phyloP scores from a whole-genome alignment of 2,113 vertebrate species.

The Pelecanoides urinatrix region DNA sequence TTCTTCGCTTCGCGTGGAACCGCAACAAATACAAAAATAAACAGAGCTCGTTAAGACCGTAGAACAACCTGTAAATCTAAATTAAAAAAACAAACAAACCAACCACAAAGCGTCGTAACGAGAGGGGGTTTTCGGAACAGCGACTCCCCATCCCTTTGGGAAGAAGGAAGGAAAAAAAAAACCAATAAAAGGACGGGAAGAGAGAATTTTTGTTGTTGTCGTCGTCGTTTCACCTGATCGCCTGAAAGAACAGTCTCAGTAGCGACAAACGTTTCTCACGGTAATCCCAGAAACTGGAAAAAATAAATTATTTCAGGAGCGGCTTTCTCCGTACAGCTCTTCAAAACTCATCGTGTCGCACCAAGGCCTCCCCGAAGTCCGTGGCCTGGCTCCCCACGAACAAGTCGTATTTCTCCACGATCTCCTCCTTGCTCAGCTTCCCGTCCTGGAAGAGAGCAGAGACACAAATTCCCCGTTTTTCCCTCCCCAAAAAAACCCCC shows the following conservation, averaged over 20 bases:
- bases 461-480: too few species aligned
- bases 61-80: slow-evolving; percentile 13
- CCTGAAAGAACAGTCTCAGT: slow-evolving; percentile 67
- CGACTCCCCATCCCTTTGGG: not conserved
- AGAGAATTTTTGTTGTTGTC: not conserved
- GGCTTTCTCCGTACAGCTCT: not conserved
- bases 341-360: slow-evolving; percentile 80
- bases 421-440: slow-evolving; percentile 86
- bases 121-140: not conserved
- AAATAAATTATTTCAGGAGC: slow-evolving; percentile 87
- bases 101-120: not conserved
- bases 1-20: slow-evolving; percentile 36
- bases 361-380: slow-evolving; percentile 88
- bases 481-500: not conserved
- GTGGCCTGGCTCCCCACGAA: slow-evolving; percentile 95
- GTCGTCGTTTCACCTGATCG: not conserved
- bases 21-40: slow-evolving; percentile 63
- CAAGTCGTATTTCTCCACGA: slow-evolving; percentile 88
- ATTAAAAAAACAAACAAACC: not conserved
- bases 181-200: not conserved
- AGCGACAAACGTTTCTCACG: slow-evolving; percentile 53
- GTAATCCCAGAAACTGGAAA: slow-evolving; percentile 74
- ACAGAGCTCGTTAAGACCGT: slow-evolving; percentile 36
- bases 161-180: not conserved
- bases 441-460: slow-evolving; percentile 77